Evolutionary conservation across 2,888 invertebrate genomes (phyloP).

Genomic region (Ectobius pallidus): DNA sequence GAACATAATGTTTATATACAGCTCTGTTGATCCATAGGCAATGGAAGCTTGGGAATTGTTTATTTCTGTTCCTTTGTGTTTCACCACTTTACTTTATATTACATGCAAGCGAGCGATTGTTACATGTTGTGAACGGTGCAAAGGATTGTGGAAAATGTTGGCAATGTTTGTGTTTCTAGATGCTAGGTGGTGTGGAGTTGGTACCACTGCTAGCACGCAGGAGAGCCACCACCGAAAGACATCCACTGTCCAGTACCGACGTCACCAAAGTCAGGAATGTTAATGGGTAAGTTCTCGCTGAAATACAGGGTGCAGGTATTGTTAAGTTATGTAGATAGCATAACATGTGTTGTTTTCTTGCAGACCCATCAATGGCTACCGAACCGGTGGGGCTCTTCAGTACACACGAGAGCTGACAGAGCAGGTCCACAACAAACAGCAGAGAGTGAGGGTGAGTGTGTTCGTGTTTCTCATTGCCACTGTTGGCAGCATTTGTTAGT

Average conservation of each 20-base stretch:
- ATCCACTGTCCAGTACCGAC: conserved; percentile 52
- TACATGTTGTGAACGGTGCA: too few species aligned
- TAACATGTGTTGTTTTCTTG: background rate
- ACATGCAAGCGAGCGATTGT: too few species aligned
- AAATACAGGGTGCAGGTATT: conserved; percentile 46
- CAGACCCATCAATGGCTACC: background rate
- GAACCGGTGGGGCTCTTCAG: conserved; percentile 48
- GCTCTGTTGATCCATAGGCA: too few species aligned
- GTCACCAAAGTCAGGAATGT: conserved; percentile 59
- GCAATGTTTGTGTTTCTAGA: too few species aligned
- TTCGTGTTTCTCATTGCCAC: too few species aligned
- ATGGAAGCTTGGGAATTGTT: too few species aligned
- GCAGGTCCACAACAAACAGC: conserved; percentile 60
- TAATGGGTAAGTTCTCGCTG: conserved; percentile 20
- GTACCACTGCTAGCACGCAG: conserved; percentile 76
- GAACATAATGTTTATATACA: too few species aligned
- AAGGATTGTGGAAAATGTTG: too few species aligned
- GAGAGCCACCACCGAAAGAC: conserved; percentile 53
- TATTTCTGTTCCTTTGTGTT: too few species aligned
- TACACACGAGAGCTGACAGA: conserved; percentile 60
- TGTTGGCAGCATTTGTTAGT: background rate
- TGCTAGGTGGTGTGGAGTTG: conserved; percentile 72
- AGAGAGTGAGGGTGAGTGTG: conserved; percentile 52
- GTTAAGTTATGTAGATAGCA: too few species aligned
- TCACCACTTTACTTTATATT: too few species aligned